Base-by-base conservation (phyloP, 2,113 vertebrate species). In the Lagopus muta region DNA sequence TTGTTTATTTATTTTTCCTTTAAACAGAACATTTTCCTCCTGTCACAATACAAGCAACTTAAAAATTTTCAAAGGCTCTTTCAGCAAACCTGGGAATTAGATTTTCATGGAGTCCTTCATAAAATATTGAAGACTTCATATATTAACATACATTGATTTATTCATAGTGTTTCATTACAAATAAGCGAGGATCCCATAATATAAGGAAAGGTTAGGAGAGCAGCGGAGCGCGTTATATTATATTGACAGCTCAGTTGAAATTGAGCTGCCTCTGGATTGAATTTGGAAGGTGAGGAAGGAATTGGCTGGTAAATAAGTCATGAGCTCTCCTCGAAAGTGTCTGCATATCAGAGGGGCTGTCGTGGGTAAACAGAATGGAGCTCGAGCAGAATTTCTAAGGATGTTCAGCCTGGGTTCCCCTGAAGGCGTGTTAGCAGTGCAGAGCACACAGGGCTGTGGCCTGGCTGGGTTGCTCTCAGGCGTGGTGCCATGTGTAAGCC, bases 81-180 rank as follows among this genome's bases (percentile, higher is more conserved):
- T 96, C 94, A 95, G 95, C 96, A 95, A 95, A 92, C 86, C 94
- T 90, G 85, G 87, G 96, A 98, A 97, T 98, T 97, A 95, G 93
- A 96, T 97, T 97, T 83, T 97, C 77, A 82, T 75, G 82, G 93
- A 96, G 90, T 74, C 88, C 95, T 97, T 97, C 96, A 98, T 97
- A 96, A 98, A 98, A 98, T 97, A 97, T 98, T 92, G 96, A 98
- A 97, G 97, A 71, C 92, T 93, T 85, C 61, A 54, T 97, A 95
- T 97, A 98, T 98, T 98, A 98, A 98, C 98, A 98, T 98, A 97
- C 97, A 98, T 98, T 98, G 98, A 98, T 97, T 98, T 98, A 98
- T 98, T 98, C 97, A 97, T 97, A 94, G 97, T 98, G 97, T 98
- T 98, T 98, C 98, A 98, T 98, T 98, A 97, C 96, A 98, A 98